A percentile compares a stretch with the other conserved stretches of the same genome.
Evolutionary conservation across 2,797 vertebrate species (phyloP).

Genomic region (Rhinatrema bivittatum): DNA sequence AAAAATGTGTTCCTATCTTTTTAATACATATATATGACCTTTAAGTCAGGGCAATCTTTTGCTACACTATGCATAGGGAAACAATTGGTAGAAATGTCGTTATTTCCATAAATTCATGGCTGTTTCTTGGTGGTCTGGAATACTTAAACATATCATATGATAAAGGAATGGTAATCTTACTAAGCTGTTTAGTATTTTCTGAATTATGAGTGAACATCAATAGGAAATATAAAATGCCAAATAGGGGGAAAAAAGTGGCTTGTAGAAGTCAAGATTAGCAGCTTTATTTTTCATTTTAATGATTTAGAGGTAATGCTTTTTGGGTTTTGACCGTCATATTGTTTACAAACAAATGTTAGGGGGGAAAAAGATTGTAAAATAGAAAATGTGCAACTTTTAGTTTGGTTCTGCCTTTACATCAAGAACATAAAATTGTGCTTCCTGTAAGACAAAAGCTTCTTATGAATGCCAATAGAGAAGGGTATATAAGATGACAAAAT

Average conservation of each 20-base stretch:
- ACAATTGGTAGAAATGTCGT: conserved; percentile 69
- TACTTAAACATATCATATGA: conserved; percentile 13
- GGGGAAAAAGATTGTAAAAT: too few species aligned
- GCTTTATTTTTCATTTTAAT: conserved; percentile 53
- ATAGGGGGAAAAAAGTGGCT: conserved; percentile 37
- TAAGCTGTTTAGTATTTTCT: conserved; percentile 67
- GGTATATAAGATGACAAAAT: too few species aligned
- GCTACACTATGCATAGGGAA: conserved; percentile 62
- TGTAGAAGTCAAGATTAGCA: conserved; percentile 37
- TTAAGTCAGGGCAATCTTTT: conserved; percentile 57
- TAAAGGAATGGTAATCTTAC: conserved; percentile 51
- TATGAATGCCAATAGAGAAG: too few species aligned
- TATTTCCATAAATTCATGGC: conserved; percentile 79
- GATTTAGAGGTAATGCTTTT: conserved; percentile 61
- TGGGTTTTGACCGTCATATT: conserved; percentile 53
- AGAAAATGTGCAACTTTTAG: too few species aligned
- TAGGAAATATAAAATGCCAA: conserved; percentile 51
- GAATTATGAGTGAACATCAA: conserved; percentile 55
- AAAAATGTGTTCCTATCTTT: conserved; percentile 48
- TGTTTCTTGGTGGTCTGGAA: conserved; percentile 77
- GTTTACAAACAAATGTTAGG: conserved; percentile 32
- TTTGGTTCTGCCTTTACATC: too few species aligned
- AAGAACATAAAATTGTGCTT: too few species aligned
- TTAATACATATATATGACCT: conserved; percentile 57
- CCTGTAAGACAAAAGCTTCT: too few species aligned